These are phyloP conservation scores for Cyrtorhinus lividipennis DNA, from an alignment of 1,140 invertebrate genomes.

Conservation along the genomic window DNA sequence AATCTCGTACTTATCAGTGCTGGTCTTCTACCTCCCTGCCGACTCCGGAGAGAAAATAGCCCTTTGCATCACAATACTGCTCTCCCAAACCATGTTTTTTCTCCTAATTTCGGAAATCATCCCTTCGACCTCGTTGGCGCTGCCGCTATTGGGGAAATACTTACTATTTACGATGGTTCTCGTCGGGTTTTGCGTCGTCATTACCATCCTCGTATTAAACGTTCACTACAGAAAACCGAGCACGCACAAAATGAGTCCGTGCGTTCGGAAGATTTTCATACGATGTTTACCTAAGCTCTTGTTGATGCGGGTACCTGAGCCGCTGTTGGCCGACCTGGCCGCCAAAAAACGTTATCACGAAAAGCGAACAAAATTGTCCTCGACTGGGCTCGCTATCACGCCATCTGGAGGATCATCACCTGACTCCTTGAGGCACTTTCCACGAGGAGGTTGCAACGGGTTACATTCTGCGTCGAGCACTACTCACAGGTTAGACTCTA, in stretches of 20 bases:
- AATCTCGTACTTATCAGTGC: conserved; percentile 76
- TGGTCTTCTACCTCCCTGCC: conserved; percentile 95
- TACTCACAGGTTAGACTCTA: conserved; percentile 37
- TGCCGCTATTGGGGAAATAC: conserved; percentile 95
- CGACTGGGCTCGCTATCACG: conserved; percentile 35
- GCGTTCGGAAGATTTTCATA: conserved; percentile 80
- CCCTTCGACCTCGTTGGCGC: conserved; percentile 90
- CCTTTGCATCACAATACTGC: conserved; percentile 92
- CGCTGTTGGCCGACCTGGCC: conserved; percentile 59
- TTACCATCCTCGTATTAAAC: conserved; percentile 95
- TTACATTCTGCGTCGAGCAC: conserved; percentile 37
- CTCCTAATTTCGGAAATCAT: conserved; percentile 95
- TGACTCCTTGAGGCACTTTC: conserved; percentile 46
- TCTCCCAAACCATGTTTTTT: conserved; percentile 99
- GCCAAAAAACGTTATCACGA: conserved; percentile 48
- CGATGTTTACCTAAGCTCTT: conserved; percentile 65
- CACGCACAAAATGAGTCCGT: conserved; percentile 91
- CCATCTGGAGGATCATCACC: conserved; percentile 52
- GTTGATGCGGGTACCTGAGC: conserved; percentile 71
- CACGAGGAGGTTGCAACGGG: conserved; percentile 51
- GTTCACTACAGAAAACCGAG: conserved; percentile 98
- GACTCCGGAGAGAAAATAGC: conserved; percentile 98
- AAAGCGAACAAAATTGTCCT: conserved; percentile 48
- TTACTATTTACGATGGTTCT: conserved; percentile 97
- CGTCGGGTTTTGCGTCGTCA: conserved; percentile 88